Percentiles rank a stretch among this genome's conserved stretches.
Conservation (phyloP, 1,140 invertebrate species). For the Patella vulgata region DNA sequence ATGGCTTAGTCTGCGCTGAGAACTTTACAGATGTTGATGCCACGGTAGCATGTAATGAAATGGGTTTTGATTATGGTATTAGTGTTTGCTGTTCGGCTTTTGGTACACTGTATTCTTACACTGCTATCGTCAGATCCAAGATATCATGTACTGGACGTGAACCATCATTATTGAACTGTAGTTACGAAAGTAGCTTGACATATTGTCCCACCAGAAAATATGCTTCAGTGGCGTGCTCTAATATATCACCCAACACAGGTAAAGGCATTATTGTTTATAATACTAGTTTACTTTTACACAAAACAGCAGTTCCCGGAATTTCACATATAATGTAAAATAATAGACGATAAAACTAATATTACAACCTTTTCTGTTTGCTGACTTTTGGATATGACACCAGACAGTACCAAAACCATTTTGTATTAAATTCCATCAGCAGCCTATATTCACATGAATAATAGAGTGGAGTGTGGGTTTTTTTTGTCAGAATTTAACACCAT, state of each 20-base stretch:
- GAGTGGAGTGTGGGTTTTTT: too few species aligned
- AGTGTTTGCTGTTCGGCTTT: slow-evolving; percentile 37
- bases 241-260: slow-evolving; percentile 22
- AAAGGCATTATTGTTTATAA: too few species aligned
- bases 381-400: too few species aligned
- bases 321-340: too few species aligned
- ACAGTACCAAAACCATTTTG: too few species aligned
- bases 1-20: slow-evolving; percentile 41
- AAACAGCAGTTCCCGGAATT: too few species aligned
- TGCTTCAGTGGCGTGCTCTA: slow-evolving; percentile 37
- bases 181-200: slow-evolving; percentile 1
- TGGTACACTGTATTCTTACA: slow-evolving; percentile 18
- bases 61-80: slow-evolving; percentile 23
- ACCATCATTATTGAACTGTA: slow-evolving; percentile 27
- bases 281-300: too few species aligned
- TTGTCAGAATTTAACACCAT: too few species aligned
- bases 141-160: slow-evolving; percentile 33
- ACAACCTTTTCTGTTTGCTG: too few species aligned
- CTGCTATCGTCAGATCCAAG: slow-evolving; percentile 18
- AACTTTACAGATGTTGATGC: slow-evolving; percentile 41
- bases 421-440: too few species aligned
- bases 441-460: too few species aligned
- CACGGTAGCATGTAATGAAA: slow-evolving; percentile 33
- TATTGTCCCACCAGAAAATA: slow-evolving; percentile 32
- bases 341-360: too few species aligned